phyloP scores from a whole-genome alignment of 2,797 vertebrate genomes.

The Moxostoma hubbsi region DNA sequence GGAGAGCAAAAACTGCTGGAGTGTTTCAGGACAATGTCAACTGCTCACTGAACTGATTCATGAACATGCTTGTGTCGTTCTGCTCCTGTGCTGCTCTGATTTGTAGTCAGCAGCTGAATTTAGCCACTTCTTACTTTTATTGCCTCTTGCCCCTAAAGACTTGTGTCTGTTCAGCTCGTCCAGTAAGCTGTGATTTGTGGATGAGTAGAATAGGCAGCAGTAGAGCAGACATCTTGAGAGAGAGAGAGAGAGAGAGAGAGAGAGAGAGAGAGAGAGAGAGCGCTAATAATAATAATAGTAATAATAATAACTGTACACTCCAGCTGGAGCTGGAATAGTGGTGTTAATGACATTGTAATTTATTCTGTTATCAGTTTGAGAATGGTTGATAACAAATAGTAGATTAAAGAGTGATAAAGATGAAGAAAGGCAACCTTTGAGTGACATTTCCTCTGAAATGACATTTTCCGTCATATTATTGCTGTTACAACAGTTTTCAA shows the following conservation, averaged over 20 bases:
- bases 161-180: constrained; percentile 37
- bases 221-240: not conserved
- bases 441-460: not conserved
- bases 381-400: not conserved
- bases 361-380: constrained; percentile 16
- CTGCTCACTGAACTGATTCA: constrained; percentile 56
- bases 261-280: no score
- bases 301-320: not conserved
- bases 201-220: constrained; percentile 16
- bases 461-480: no score
- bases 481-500: no score
- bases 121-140: constrained; percentile 46
- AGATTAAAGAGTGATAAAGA: not conserved
- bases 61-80: constrained; percentile 19
- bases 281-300: no score
- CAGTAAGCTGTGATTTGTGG: constrained; percentile 34
- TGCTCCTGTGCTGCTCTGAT: not conserved
- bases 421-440: not conserved
- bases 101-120: constrained; percentile 12
- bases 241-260: not conserved
- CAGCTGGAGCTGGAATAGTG: constrained; percentile 14
- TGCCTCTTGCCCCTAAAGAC: constrained; percentile 36
- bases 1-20: constrained; percentile 45
- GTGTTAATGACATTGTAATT: constrained; percentile 30
- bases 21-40: constrained; percentile 46